These are phyloP conservation scores for Carposina sasakii DNA, from an alignment of 1,140 invertebrate species.

Conservation along the genomic window DNA sequence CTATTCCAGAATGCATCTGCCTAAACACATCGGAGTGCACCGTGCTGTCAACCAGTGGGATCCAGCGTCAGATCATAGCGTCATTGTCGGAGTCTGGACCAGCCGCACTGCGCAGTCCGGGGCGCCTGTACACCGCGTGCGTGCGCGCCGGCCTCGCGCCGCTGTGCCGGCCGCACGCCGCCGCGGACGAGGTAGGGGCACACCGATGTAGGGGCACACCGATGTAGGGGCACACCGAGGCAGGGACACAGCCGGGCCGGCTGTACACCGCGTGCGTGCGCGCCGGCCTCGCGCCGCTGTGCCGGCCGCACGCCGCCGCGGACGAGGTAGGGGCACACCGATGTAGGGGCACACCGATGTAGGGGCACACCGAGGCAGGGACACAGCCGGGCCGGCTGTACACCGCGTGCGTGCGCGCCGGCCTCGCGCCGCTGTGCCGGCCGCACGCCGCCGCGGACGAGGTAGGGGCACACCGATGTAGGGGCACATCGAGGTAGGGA, in stretches of 20 bases:
- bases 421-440: conserved; percentile 78
- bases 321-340: too few relatives aligned
- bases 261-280: conserved; percentile 75
- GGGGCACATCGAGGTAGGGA: too few relatives aligned
- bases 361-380: too few relatives aligned
- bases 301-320: too few relatives aligned
- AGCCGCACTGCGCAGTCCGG: conserved; percentile 78
- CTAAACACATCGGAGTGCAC: conserved; percentile 69
- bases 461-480: too few relatives aligned
- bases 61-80: conserved; percentile 78
- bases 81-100: conserved; percentile 77
- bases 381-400: conserved; percentile 79
- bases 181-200: too few relatives aligned
- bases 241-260: too few relatives aligned
- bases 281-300: conserved; percentile 78
- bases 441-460: too few relatives aligned
- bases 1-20: conserved; percentile 68
- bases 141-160: conserved; percentile 77
- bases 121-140: conserved; percentile 76
- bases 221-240: too few relatives aligned
- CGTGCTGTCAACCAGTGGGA: conserved; percentile 74
- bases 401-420: conserved; percentile 74
- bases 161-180: too few relatives aligned
- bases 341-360: too few relatives aligned
- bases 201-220: too few relatives aligned